phyloP scores from a whole-genome alignment of 2,113 vertebrate genomes.

The Diphyllodes magnificus region DNA sequence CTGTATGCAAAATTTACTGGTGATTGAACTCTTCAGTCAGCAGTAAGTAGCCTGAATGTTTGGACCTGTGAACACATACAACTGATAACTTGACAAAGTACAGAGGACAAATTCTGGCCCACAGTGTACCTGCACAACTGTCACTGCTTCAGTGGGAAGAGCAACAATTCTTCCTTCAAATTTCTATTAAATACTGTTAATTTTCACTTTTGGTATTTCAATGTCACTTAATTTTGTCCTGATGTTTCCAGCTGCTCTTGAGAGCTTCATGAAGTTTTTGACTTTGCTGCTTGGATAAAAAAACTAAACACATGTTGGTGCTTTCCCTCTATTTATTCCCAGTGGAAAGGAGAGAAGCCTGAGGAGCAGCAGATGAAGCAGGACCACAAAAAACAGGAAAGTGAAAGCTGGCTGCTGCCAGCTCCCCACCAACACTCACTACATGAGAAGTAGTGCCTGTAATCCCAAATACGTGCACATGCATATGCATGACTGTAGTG shows the following conservation, averaged over 20 bases:
- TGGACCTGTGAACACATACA: background rate
- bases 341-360: background rate
- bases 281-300: background rate
- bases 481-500: constrained; percentile 50
- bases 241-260: background rate
- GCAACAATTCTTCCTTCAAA: background rate
- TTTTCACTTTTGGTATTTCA: background rate
- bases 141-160: background rate
- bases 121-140: background rate
- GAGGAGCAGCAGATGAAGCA: constrained; percentile 46
- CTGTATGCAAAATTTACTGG: background rate
- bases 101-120: background rate
- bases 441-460: constrained; percentile 34
- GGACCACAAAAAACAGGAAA: constrained; percentile 16
- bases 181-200: background rate
- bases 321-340: background rate
- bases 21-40: background rate
- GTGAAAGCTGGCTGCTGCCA: background rate
- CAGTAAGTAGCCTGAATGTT: background rate
- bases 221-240: background rate
- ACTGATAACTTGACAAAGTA: background rate
- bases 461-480: constrained; percentile 60
- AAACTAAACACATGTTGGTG: background rate
- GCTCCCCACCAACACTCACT: background rate
- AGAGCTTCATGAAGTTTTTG: background rate